Evolutionary conservation across 2,888 invertebrate genomes (phyloP), one percentile per base, ranked within the genome.

Genomic region (Drosophila merina): DNA sequence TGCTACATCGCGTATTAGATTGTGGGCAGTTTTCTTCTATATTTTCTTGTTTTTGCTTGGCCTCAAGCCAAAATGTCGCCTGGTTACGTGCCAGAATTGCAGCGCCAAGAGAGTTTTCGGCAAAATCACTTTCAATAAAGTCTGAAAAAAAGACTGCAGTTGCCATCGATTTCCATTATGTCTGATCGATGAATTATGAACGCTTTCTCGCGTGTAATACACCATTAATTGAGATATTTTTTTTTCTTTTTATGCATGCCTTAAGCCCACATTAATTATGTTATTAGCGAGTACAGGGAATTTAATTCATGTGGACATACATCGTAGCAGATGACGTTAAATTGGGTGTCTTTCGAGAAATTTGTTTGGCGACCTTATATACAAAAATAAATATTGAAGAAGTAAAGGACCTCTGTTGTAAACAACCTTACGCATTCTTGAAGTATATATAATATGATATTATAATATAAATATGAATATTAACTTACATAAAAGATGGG

Each of bases 91-190:
- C 81, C 81, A 85, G 81, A 54, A 68, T 74, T 70, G 73, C 45
- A 75, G 63, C 60, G 75, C 77, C 71, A 48, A 48, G 67, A 67
- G 72, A 77, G 51, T 56, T 70, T 77, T 72, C 59, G 56, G 57
- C 60, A 64, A 76, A 80, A 80, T 73, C 75, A 76, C 72, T 74
- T 85, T 79, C 69, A 76, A 80, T 74, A 62, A 44, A 64, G 63
- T 73, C 71, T 68, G 59, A 72, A 73, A 45, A 73, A 42, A 60
- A 49, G 40, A 44, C 20, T 57, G 57, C 63, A 72, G 28, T 64
- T 51, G 38, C 67, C 71, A 69, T 75, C 73, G 66, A 77, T 74
- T 76, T 80, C 75, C 70, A 86, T 85, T 84, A 82, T 85, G 79
- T 79, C 74, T 84, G 55, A 70, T 56, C 58, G 52, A 84, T 77